These are phyloP conservation scores for Lerema accius DNA, from an alignment of 1,140 invertebrate genomes.

Conservation along the genomic window DNA sequence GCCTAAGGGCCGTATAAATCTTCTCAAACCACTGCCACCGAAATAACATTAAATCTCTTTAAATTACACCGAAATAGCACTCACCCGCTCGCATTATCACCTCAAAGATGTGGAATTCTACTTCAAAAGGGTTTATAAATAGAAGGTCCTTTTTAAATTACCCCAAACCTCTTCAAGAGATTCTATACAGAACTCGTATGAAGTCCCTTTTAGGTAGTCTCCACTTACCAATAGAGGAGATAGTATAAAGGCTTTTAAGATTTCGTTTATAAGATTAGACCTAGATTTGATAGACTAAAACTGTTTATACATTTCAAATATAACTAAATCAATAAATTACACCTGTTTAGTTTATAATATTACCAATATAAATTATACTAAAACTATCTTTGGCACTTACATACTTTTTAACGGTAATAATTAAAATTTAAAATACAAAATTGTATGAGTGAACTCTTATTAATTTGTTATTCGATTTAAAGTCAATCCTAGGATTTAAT, in stretches of 20 bases:
- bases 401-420: no score
- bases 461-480: no score
- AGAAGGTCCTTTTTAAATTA: constrained; percentile 31
- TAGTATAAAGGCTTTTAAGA: constrained; percentile 3
- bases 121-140: constrained; percentile 27
- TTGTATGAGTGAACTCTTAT: no score
- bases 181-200: constrained; percentile 4
- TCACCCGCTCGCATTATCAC: constrained; percentile 17
- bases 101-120: constrained; percentile 21
- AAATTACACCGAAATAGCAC: constrained; percentile 9
- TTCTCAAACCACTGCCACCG: background rate
- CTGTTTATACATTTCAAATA: no score
- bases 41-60: background rate
- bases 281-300: background rate
- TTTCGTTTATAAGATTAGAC: background rate
- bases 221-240: constrained; percentile 6
- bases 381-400: no score
- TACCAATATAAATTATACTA: no score
- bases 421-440: no score
- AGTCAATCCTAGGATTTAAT: no score
- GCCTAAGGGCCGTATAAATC: no score
- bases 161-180: constrained; percentile 21
- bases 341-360: no score
- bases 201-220: constrained; percentile 9
- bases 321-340: no score